These are phyloP conservation scores for Loripinus fragilis DNA, from an alignment of 2,888 invertebrate species.

Conservation along the genomic window DNA sequence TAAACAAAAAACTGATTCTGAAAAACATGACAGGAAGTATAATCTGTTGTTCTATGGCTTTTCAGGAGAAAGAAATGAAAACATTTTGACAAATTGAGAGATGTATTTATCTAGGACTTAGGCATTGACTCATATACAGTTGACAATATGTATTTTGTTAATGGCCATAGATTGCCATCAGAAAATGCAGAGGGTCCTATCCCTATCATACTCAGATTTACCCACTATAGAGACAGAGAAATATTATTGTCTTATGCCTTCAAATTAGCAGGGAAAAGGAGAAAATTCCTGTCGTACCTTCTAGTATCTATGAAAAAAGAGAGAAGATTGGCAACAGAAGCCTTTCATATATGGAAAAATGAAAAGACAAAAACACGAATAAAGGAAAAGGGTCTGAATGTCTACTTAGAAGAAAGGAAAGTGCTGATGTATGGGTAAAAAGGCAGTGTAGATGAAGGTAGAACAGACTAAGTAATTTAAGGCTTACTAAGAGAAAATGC, in stretches of 20 bases:
- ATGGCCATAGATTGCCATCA: background rate
- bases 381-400: too few species aligned
- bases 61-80: background rate
- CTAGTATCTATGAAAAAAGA: background rate
- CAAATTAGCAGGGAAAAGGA: background rate
- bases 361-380: too few species aligned
- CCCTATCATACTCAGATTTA: background rate
- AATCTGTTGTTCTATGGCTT: background rate
- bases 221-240: background rate
- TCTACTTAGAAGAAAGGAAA: too few species aligned
- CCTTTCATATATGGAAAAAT: background rate
- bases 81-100: conserved; percentile 1
- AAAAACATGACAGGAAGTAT: conserved; percentile 1
- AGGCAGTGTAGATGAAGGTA: too few species aligned
- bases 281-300: background rate
- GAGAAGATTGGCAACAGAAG: background rate
- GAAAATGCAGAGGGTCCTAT: background rate
- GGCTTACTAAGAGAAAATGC: too few species aligned
- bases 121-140: background rate
- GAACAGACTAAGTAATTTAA: too few species aligned
- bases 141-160: background rate
- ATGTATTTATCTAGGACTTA: background rate
- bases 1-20: background rate
- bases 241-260: background rate
- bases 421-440: too few species aligned